Conservation (phyloP, 2,797 vertebrate species). For the Acrossocheilus fasciatus region DNA sequence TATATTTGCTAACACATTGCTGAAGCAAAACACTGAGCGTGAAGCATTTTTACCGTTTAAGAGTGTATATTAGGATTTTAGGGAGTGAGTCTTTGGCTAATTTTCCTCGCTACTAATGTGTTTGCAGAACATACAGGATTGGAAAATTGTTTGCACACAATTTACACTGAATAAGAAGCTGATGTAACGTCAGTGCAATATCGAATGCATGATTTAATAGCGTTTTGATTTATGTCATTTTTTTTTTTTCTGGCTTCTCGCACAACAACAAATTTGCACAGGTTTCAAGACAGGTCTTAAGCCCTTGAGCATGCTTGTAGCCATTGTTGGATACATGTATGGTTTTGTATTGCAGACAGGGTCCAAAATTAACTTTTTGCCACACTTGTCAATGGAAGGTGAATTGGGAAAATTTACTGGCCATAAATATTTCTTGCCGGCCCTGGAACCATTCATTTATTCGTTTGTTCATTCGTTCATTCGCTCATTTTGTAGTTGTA, state of each 20-base stretch:
- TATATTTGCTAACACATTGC: background rate
- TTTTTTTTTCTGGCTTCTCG: constrained; percentile 7
- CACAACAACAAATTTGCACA: constrained; percentile 27
- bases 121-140: constrained; percentile 33
- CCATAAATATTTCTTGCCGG: background rate
- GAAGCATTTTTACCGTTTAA: background rate
- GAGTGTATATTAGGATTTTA: constrained; percentile 14
- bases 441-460: background rate
- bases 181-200: constrained; percentile 46
- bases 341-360: constrained; percentile 13
- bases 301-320: constrained; percentile 2
- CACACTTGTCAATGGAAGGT: background rate
- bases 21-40: background rate
- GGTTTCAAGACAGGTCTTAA: constrained; percentile 18
- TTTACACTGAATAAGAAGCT: constrained; percentile 47
- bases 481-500: background rate
- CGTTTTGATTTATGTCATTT: constrained; percentile 1
- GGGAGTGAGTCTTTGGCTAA: background rate
- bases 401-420: background rate
- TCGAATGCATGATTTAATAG: constrained; percentile 36
- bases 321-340: constrained; percentile 16
- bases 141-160: constrained; percentile 9
- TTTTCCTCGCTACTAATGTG: constrained; percentile 28
- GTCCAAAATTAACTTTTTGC: constrained; percentile 7
- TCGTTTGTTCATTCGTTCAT: no score